These are phyloP conservation scores for Trogon surrucura DNA, from an alignment of 2,113 vertebrate species.

Conservation along the genomic window DNA sequence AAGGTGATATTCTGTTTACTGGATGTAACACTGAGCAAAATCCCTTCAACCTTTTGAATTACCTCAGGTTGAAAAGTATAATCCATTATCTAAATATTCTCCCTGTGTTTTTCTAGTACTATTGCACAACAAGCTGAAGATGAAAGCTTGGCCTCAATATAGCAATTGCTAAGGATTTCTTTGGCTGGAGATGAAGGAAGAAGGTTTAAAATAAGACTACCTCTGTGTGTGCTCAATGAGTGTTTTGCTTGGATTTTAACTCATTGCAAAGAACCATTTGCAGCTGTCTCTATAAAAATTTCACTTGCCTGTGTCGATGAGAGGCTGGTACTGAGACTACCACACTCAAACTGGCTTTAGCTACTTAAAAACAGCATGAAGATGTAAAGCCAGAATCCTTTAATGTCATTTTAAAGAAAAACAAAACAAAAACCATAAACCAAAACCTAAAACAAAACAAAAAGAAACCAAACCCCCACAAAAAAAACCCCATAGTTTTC, in stretches of 20 bases:
- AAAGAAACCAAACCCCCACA: not conserved
- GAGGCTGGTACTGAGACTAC: not conserved
- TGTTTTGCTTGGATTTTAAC: constrained; percentile 30
- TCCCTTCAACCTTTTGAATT: constrained; percentile 42
- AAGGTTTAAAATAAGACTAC: constrained; percentile 30
- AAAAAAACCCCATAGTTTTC: not conserved
- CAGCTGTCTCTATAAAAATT: not conserved
- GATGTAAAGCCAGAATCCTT: not conserved
- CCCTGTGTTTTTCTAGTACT: constrained; percentile 12
- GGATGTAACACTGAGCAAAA: constrained; percentile 25
- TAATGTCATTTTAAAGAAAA: not conserved
- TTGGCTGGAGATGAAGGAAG: constrained; percentile 44
- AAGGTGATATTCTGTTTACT: constrained; percentile 51
- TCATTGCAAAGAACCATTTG: not conserved
- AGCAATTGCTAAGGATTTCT: constrained; percentile 25
- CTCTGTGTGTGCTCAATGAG: not conserved
- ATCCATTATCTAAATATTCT: constrained; percentile 63
- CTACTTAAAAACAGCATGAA: not conserved
- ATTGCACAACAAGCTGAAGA: constrained; percentile 6
- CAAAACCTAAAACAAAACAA: not conserved
- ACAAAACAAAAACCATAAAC: not conserved
- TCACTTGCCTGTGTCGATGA: not conserved
- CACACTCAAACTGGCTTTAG: not conserved
- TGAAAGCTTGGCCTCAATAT: constrained; percentile 21
- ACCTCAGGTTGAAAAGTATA: constrained; percentile 43